Percentiles rank a stretch among this genome's conserved stretches.
phyloP scores from a whole-genome alignment of 2,113 vertebrate species.

The Murina feae region DNA sequence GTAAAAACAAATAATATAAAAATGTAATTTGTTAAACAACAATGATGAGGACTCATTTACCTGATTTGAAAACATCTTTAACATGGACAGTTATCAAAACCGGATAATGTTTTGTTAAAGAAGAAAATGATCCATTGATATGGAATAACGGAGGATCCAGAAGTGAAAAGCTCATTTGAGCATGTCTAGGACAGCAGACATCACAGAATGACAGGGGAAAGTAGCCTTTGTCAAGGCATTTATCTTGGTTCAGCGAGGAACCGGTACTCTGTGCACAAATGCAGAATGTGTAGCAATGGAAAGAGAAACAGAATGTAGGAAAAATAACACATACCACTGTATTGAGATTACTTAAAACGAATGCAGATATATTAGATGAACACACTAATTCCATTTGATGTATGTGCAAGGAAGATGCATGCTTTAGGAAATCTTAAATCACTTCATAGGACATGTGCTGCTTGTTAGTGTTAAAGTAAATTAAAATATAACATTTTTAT shows the following conservation, averaged over 20 bases:
- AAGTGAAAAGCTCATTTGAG: background rate
- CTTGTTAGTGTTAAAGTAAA: background rate
- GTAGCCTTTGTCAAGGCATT: background rate
- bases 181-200: background rate
- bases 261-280: background rate
- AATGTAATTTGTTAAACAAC: background rate
- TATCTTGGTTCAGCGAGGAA: background rate
- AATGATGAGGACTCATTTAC: background rate
- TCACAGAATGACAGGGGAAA: background rate
- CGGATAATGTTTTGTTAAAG: conserved; percentile 24
- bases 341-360: background rate
- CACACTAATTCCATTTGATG: background rate
- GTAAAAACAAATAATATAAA: background rate
- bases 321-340: background rate
- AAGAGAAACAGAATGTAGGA: background rate
- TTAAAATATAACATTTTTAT: background rate
- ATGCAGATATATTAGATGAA: background rate
- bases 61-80: conserved; percentile 11
- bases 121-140: background rate
- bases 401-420: background rate
- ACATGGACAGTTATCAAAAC: background rate
- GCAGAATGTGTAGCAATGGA: background rate
- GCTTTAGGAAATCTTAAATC: background rate
- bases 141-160: background rate
- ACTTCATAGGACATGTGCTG: background rate